Evolutionary conservation across 2,888 invertebrate genomes (phyloP), one percentile per base, ranked within the genome.

Genomic region (Ornithoptera alexandrae): DNA sequence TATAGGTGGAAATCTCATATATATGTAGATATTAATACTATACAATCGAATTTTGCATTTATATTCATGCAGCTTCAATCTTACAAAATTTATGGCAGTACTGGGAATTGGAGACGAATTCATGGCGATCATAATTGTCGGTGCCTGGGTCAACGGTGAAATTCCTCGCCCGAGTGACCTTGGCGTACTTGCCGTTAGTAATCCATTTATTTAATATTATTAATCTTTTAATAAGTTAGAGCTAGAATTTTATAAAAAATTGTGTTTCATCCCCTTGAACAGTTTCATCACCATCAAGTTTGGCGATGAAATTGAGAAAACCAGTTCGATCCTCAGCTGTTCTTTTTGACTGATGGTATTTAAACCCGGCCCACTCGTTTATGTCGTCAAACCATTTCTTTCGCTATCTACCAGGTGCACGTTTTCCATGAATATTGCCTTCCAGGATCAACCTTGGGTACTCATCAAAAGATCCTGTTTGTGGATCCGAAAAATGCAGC

Each of bases 101-200:
- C 18, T 22, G 22, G 30, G 22, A 61, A 62, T 67, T 67, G 61
- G 53, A 56, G 67, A 53, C 56, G 24, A 56, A 62, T 67, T 67
- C 53, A 22, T 36, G 18, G 42, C 67, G 67, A 67, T 67, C 56
- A 67, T 62, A 67, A 67, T 56, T 67, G 30, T 4, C 18, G 53
- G 56, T 56, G 53, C 50, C 30, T 50, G 3, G 56, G 53, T 24
- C 18, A 56, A 42, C 62, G 67, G 62, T 30, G 30, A 67, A 67
- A 67, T 53, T 39, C 56, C 42, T 20, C 22, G 53, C 61, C 20
- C 53, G 56, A 24, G 56, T 56, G 42, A 24, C 53, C 62, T 39
- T 22, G 61, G 53, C 64, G 53, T 56, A 56, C 64, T 39, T 39
- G 22, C 62, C 67, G 39, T 61, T 62, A 62, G 50, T 56, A 67